These are phyloP conservation scores for Strigamia transsilvanica DNA, from an alignment of 2,888 invertebrate genomes.

Conservation along the genomic window DNA sequence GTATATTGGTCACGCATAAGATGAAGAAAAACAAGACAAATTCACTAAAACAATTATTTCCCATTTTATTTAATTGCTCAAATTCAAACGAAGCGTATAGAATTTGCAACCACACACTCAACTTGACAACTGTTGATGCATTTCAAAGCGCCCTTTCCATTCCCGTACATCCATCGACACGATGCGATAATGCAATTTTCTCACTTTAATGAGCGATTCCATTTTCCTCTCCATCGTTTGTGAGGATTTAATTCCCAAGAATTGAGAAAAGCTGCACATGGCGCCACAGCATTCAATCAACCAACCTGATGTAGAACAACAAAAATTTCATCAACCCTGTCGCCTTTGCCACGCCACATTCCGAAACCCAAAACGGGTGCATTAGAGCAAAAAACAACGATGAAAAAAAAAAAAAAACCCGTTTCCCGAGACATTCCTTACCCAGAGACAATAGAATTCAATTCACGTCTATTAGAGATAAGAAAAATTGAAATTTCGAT, in stretches of 20 bases:
- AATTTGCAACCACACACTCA: background rate
- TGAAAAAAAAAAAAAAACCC: background rate
- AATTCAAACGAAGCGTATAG: constrained; percentile 1
- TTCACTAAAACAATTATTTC: background rate
- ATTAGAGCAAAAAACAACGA: background rate
- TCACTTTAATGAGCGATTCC: background rate
- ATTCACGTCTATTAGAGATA: background rate
- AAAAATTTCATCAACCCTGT: background rate
- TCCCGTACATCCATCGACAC: background rate
- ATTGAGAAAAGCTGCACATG: background rate
- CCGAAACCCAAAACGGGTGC: background rate
- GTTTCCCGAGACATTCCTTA: background rate
- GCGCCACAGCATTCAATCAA: constrained; percentile 2
- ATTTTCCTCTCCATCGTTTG: background rate
- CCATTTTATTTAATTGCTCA: background rate
- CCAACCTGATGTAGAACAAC: background rate
- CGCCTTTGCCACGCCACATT: background rate
- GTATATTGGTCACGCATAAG: background rate
- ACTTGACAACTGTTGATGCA: background rate
- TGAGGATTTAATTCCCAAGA: background rate
- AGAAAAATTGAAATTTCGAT: background rate
- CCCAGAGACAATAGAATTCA: background rate
- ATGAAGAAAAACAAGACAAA: background rate
- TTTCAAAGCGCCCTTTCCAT: background rate
- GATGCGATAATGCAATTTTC: constrained; percentile 2